These are phyloP conservation scores for Borostomias antarcticus DNA, from an alignment of 2,797 vertebrate species.

Conservation along the genomic window DNA sequence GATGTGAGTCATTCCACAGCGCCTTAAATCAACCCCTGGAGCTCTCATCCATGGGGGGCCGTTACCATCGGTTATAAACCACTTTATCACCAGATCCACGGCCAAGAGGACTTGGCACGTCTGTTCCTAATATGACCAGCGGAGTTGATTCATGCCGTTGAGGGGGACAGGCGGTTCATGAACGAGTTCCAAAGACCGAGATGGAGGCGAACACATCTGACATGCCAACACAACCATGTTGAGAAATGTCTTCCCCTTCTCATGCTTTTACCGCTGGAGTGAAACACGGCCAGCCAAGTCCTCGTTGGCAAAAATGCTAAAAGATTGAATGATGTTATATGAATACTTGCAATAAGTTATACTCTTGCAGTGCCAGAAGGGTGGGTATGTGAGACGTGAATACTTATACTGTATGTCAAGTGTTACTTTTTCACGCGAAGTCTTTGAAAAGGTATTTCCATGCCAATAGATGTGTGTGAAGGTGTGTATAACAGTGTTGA, in stretches of 20 bases:
- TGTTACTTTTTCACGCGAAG: too few species aligned
- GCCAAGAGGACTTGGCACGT: constrained; percentile 33
- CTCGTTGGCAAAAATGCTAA: too few species aligned
- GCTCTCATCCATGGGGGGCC: constrained; percentile 21
- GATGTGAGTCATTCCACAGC: constrained; percentile 16
- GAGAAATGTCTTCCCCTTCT: constrained; percentile 26
- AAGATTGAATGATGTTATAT: too few species aligned
- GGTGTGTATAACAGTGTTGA: too few species aligned
- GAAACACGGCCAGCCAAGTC: too few species aligned
- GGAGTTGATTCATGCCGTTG: constrained; percentile 31
- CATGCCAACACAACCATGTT: constrained; percentile 12
- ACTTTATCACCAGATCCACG: constrained; percentile 36
- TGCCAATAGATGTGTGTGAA: too few species aligned
- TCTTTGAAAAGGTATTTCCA: too few species aligned
- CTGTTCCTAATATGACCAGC: constrained; percentile 33
- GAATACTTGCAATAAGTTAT: neutral
- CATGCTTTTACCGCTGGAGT: too few species aligned
- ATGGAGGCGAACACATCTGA: constrained; percentile 30
- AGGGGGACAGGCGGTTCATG: constrained; percentile 26
- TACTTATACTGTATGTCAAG: too few species aligned
- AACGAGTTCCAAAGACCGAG: constrained; percentile 34
- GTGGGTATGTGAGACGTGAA: too few species aligned
- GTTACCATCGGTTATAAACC: constrained; percentile 31
- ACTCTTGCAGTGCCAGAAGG: neutral
- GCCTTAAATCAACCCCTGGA: constrained; percentile 30